A percentile compares a stretch with the other conserved stretches of the same genome.
phyloP scores from a whole-genome alignment of 2,113 vertebrate species.

The Amia ocellicauda region DNA sequence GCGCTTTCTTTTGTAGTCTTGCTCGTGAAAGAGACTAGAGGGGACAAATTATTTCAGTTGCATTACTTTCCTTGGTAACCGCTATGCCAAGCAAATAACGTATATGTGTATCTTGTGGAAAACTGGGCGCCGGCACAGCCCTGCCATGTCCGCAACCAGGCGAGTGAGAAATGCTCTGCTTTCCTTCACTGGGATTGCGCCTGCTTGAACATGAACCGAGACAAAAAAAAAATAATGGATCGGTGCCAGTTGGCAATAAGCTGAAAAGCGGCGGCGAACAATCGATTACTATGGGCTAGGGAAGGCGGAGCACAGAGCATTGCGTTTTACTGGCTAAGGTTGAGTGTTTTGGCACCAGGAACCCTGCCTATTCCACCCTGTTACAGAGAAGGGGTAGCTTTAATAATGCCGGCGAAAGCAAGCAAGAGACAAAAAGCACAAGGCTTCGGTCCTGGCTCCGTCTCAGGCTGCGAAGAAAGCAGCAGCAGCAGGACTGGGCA shows the following conservation, averaged over 20 bases:
- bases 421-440: conserved; percentile 19
- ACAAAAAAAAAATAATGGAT: conserved; percentile 56
- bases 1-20: too few species aligned
- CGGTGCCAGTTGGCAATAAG: conserved; percentile 70
- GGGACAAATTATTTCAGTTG: too few species aligned
- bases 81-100: conserved; percentile 22
- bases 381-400: conserved; percentile 34
- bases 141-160: conserved; percentile 47
- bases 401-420: conserved; percentile 24
- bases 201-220: conserved; percentile 61
- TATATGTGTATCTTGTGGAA: conserved; percentile 14
- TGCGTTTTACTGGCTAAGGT: conserved; percentile 56
- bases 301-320: conserved; percentile 51
- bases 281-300: conserved; percentile 62
- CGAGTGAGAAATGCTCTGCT: conserved; percentile 55
- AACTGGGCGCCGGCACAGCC: conserved; percentile 22
- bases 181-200: conserved; percentile 49
- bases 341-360: conserved; percentile 50
- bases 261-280: conserved; percentile 55
- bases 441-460: neutral
- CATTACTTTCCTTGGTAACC: conserved; percentile 23
- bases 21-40: too few species aligned
- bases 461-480: too few species aligned
- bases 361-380: conserved; percentile 50
- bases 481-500: neutral